These are phyloP conservation scores for Uropsilus gracilis DNA, from an alignment of 2,113 vertebrate genomes.

Conservation along the genomic window DNA sequence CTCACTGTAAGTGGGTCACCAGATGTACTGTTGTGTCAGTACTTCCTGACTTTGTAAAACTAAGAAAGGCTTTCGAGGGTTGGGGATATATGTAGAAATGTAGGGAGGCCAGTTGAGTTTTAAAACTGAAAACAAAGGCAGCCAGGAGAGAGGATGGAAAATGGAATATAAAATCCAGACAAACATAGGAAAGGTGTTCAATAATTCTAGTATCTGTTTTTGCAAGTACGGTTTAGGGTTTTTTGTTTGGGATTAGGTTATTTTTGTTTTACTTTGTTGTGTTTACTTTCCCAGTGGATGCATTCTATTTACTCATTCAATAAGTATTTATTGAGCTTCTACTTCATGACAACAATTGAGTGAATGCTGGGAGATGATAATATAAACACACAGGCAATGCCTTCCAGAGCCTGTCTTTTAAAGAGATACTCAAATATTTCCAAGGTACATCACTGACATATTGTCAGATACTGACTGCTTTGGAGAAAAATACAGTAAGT, in stretches of 20 bases:
- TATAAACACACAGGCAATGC: not conserved
- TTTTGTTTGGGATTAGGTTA: not conserved
- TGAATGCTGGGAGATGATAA: not conserved
- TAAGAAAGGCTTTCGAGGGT: not conserved
- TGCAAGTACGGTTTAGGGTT: not conserved
- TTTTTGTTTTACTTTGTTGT: not conserved
- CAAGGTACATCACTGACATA: not conserved
- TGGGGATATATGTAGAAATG: not conserved
- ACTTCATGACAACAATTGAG: not conserved
- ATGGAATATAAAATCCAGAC: not conserved
- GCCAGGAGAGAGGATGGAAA: not conserved
- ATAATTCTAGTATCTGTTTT: not conserved
- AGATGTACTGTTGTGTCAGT: slow-evolving; percentile 51
- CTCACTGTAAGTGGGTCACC: slow-evolving; percentile 45
- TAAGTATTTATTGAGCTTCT: not conserved
- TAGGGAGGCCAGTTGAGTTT: not conserved
- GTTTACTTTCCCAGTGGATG: not conserved
- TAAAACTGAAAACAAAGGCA: not conserved
- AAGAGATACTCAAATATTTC: not conserved
- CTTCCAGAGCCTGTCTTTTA: not conserved
- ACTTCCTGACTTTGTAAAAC: slow-evolving; percentile 41
- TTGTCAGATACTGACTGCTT: not conserved
- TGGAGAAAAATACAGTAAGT: not conserved
- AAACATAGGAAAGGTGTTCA: not conserved
- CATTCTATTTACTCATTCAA: not conserved